These are phyloP conservation scores for Euura lappo DNA, from an alignment of 1,140 invertebrate species.

Conservation along the genomic window DNA sequence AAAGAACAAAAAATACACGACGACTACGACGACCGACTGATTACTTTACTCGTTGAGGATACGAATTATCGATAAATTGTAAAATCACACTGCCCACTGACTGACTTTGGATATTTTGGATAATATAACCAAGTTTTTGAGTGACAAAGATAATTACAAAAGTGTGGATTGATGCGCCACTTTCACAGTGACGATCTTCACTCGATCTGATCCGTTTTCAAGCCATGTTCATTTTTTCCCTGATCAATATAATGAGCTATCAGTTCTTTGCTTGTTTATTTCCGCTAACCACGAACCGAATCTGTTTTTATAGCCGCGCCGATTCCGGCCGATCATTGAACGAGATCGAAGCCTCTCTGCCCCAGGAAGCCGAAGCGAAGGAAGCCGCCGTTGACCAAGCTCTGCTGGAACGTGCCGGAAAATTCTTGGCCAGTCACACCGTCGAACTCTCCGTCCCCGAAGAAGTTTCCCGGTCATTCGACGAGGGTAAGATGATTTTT, in stretches of 20 bases:
- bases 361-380: conserved; percentile 71
- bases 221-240: neutral
- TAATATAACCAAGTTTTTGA: neutral
- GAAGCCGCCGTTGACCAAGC: conserved; percentile 80
- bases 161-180: neutral
- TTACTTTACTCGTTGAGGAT: neutral
- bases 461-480: conserved; percentile 64
- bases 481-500: conserved; percentile 55
- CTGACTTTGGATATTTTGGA: neutral
- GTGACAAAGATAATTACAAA: neutral
- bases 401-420: conserved; percentile 73
- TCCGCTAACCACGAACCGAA: neutral
- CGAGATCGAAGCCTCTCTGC: conserved; percentile 63
- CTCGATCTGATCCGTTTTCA: neutral
- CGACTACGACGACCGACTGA: neutral
- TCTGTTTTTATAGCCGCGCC: conserved; percentile 48
- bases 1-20: neutral
- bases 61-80: neutral
- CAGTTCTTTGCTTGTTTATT: neutral
- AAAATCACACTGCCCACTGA: too few species aligned
- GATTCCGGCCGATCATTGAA: conserved; percentile 61
- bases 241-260: neutral
- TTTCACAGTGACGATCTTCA: neutral
- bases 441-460: conserved; percentile 79
- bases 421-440: conserved; percentile 79